These are phyloP conservation scores for Torymus texanus DNA, from an alignment of 2,888 invertebrate genomes.

Conservation along the genomic window DNA sequence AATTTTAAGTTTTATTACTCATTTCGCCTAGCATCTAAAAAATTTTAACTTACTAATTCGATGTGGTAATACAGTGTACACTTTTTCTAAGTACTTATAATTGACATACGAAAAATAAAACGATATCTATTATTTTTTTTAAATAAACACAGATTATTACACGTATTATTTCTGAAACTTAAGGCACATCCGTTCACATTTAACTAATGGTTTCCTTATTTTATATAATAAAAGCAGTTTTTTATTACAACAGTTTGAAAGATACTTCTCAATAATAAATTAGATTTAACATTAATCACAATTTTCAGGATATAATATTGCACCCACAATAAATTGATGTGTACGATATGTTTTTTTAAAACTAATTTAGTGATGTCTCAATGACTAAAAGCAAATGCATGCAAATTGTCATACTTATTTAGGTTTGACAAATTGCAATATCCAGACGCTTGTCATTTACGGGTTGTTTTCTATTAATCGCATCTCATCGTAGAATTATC, in stretches of 20 bases:
- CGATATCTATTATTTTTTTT: conserved; percentile 9
- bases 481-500: conserved; percentile 23
- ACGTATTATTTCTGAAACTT: conserved; percentile 34
- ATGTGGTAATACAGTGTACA: conserved; percentile 15
- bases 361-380: conserved; percentile 20
- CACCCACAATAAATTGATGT: conserved; percentile 31
- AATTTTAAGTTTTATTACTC: neutral
- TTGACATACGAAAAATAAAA: conserved; percentile 26
- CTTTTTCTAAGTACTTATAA: conserved; percentile 7
- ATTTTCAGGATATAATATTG: conserved; percentile 44
- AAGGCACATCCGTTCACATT: conserved; percentile 36
- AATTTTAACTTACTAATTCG: conserved; percentile 9
- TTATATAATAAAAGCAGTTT: conserved; percentile 5
- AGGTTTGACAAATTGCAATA: conserved; percentile 24
- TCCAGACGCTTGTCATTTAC: conserved; percentile 13
- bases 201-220: neutral
- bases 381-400: conserved; percentile 43
- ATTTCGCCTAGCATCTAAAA: neutral
- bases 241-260: neutral
- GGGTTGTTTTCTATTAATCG: conserved; percentile 1
- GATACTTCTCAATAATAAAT: conserved; percentile 41
- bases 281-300: conserved; percentile 34
- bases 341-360: conserved; percentile 29
- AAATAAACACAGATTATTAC: conserved; percentile 11
- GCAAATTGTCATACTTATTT: conserved; percentile 25